Evolutionary conservation across 2,888 invertebrate genomes (phyloP).

Genomic region (Aporophyla lueneburgensis): DNA sequence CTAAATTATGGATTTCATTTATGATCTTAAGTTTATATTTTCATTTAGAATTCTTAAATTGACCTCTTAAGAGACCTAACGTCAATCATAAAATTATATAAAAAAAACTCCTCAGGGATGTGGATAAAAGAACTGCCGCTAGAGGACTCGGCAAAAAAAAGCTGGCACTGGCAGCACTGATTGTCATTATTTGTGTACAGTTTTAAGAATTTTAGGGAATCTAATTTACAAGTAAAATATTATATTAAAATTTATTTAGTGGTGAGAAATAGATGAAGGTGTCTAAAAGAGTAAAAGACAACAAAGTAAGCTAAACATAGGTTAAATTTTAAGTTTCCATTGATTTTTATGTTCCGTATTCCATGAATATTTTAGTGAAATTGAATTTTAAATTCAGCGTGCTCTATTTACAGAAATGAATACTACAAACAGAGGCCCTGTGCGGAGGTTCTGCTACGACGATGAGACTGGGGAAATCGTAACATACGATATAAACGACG

Average conservation of each 20-base stretch:
- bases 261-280: not conserved
- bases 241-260: not conserved
- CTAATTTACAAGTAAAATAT: not conserved
- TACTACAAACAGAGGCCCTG: constrained; percentile 50
- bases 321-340: not conserved
- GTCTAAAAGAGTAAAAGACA: not conserved
- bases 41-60: no score
- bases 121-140: no score
- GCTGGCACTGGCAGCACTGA: not conserved
- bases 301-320: constrained; percentile 19
- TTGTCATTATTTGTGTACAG: constrained; percentile 11
- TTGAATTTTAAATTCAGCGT: constrained; percentile 37
- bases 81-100: no score
- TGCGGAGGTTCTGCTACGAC: constrained; percentile 80
- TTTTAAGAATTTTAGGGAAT: not conserved
- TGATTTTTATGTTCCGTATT: not conserved
- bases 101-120: no score
- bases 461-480: constrained; percentile 90
- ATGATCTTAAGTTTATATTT: no score
- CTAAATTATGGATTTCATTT: no score
- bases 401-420: constrained; percentile 63
- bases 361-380: constrained; percentile 48
- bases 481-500: constrained; percentile 83
- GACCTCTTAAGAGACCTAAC: no score
- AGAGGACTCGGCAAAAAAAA: not conserved